These are phyloP conservation scores for Lipophrys pholis DNA, from an alignment of 2,113 vertebrate species.

Conservation along the genomic window DNA sequence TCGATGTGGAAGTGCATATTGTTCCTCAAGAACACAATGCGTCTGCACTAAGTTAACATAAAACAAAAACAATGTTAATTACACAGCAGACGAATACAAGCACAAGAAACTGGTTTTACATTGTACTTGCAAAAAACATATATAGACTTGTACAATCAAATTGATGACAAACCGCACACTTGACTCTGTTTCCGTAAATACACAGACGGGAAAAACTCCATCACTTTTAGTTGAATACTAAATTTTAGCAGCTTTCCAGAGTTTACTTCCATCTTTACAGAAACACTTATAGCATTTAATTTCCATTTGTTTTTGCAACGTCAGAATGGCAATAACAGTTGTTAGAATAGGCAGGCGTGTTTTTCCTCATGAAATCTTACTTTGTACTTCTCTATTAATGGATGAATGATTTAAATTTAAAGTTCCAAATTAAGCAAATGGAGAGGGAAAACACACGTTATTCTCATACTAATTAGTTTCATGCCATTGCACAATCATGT, in stretches of 20 bases:
- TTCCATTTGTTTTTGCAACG: constrained; percentile 12
- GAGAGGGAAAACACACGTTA: constrained; percentile 59
- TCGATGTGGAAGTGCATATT: neutral
- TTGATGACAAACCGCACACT: too few relatives aligned
- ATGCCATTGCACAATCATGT: constrained; percentile 67
- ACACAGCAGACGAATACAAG: neutral
- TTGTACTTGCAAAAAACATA: neutral
- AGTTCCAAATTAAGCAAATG: constrained; percentile 64
- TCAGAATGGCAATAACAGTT: too few relatives aligned
- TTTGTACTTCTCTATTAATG: constrained; percentile 30
- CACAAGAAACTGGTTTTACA: neutral
- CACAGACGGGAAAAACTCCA: too few relatives aligned
- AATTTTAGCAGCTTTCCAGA: too few relatives aligned
- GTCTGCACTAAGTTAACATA: neutral
- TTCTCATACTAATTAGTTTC: constrained; percentile 69
- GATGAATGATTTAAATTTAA: constrained; percentile 54
- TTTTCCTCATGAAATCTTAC: too few relatives aligned
- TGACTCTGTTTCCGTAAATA: too few relatives aligned
- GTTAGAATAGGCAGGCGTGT: too few relatives aligned
- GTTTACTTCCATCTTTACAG: too few relatives aligned
- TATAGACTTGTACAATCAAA: too few relatives aligned
- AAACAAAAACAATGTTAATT: neutral
- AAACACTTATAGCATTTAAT: neutral
- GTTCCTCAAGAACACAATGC: neutral
- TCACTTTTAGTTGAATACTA: too few relatives aligned